phyloP scores from a whole-genome alignment of 2,113 vertebrate species.

The Capra hircus region DNA sequence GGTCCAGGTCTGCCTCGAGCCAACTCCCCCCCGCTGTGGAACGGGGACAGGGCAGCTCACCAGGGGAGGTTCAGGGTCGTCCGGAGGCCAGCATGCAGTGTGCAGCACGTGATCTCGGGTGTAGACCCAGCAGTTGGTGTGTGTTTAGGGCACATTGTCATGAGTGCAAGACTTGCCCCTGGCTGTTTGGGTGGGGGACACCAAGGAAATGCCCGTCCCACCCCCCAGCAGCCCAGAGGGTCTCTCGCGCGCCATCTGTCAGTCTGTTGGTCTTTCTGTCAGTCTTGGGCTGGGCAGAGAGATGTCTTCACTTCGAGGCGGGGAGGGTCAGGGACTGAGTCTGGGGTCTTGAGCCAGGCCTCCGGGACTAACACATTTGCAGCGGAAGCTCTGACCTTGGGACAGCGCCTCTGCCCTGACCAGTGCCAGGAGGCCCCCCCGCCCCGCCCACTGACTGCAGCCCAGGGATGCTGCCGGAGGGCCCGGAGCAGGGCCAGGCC shows the following conservation, averaged over 20 bases:
- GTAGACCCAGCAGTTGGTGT: rapidly evolving
- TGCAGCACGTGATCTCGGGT: rapidly evolving
- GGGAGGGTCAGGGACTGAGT: not conserved
- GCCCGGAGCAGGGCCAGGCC: not conserved
- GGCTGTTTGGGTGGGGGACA: not conserved
- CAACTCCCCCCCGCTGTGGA: not conserved
- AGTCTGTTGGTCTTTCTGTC: not conserved
- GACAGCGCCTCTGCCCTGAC: not conserved
- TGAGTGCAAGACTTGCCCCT: rapidly evolving
- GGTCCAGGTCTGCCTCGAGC: not conserved
- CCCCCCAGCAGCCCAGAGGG: not conserved
- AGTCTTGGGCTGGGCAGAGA: not conserved
- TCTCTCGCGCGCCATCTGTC: rapidly evolving
- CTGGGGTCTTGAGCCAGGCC: not conserved
- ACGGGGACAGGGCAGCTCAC: rapidly evolving
- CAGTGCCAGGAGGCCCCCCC: too few relatives aligned
- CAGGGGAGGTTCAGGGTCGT: not conserved
- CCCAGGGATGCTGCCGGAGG: not conserved
- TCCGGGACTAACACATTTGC: rapidly evolving
- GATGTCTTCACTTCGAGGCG: not conserved
- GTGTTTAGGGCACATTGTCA: not conserved
- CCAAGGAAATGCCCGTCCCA: rapidly evolving
- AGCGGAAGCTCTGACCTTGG: not conserved
- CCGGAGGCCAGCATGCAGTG: rapidly evolving
- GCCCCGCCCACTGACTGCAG: rapidly evolving